phyloP scores from a whole-genome alignment of 1,140 invertebrate species.

The Papilio glaucus region DNA sequence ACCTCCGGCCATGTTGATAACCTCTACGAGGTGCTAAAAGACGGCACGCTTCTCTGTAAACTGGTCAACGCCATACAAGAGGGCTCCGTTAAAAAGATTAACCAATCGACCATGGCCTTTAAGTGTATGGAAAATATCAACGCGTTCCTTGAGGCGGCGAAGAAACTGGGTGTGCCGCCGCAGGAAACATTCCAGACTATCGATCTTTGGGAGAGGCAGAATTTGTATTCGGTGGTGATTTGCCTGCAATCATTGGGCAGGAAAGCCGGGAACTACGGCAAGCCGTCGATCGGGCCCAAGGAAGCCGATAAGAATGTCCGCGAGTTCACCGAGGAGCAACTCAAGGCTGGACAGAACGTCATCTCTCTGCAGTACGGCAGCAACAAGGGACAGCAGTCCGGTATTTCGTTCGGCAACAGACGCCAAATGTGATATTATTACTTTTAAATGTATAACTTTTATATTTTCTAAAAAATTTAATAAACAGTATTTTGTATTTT shows the following conservation, averaged over 20 bases:
- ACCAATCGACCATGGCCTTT: conserved; percentile 94
- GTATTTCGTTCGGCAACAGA: conserved; percentile 96
- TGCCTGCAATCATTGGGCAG: conserved; percentile 97
- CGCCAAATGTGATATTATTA: conserved; percentile 92
- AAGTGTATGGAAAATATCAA: conserved; percentile 99
- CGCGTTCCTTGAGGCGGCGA: conserved; percentile 94
- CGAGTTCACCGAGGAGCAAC: conserved; percentile 94
- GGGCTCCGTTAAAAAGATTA: conserved; percentile 94
- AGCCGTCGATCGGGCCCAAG: conserved; percentile 95
- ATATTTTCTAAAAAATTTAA: conserved; percentile 43
- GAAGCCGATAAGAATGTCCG: conserved; percentile 96
- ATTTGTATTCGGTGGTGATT: conserved; percentile 97
- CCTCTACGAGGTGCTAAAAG: conserved; percentile 93
- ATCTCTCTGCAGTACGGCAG: conserved; percentile 97
- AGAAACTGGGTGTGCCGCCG: conserved; percentile 94
- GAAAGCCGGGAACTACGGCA: conserved; percentile 95
- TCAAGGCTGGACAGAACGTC: conserved; percentile 94
- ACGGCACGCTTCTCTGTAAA: conserved; percentile 93
- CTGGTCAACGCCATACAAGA: conserved; percentile 92
- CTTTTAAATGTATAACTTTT: conserved; percentile 10
- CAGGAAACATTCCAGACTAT: conserved; percentile 99
- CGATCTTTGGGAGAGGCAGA: conserved; percentile 98
- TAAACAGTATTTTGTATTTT: conserved; percentile 63
- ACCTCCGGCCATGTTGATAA: conserved; percentile 94
- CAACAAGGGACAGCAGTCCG: conserved; percentile 96